Evolutionary conservation across 2,797 vertebrate genomes (phyloP), one percentile per base, ranked within the genome.

Genomic region (Acanthurus leucopareius): DNA sequence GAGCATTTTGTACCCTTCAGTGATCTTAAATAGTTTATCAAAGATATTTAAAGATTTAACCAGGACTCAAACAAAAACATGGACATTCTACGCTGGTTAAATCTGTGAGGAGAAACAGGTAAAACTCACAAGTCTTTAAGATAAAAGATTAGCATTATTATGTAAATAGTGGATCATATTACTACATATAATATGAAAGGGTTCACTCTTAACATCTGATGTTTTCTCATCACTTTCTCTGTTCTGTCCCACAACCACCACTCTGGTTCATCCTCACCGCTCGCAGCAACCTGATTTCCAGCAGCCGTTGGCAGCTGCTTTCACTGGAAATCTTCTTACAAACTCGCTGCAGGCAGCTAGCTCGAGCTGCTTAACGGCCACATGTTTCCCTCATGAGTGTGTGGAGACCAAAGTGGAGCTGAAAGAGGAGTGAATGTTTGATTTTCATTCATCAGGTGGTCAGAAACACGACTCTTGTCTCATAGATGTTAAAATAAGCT

Each of bases 241-340:
- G 28, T 32, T 32, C 28, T 32, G 28, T 32, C 28, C 28, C 28
- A 32, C 5, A 32, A 32, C 28, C 4, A 32, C 28, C 28, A 32
- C 28, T 32, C 28, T 4, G 28, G 28, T 32, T 32, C 28, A 32
- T 32, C 28, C 2, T 32, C 28, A 32, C 28, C 28, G 28, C 28
- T 32, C 28, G 28, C 28, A 32, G 28, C 25, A 56, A 10, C 48
- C 17, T 25, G 0, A 32, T 32, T 35, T 49, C 32, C 44, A 22
- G 35, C 72, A 73, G 40, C 58, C 25, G 22, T 11, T 13, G n/a
- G 28, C 48, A 51, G 69, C 56, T 49, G 56, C 49, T 61, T 25
- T 42, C 15, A 42, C 5, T 44, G 48, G 32, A 10, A 72, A 61
- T 45, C 48, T 19, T 62, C 69, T 62, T 53, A 40, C 8, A 47